Conservation (phyloP, 2,113 vertebrate genomes). For the Thymallus thymallus region DNA sequence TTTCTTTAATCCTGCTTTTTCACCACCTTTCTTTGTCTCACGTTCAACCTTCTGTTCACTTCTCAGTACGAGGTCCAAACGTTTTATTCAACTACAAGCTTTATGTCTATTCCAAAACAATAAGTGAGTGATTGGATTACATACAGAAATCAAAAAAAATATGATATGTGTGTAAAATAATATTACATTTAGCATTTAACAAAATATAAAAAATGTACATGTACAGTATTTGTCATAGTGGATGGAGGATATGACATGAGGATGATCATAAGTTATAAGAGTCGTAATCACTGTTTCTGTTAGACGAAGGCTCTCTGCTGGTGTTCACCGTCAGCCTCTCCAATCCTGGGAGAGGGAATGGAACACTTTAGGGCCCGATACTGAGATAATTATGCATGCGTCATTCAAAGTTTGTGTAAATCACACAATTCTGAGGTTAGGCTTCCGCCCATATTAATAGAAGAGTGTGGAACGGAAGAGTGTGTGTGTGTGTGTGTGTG, state of each 20-base stretch:
- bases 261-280: slow-evolving; percentile 45
- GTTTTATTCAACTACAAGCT: too few species aligned
- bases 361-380: not conserved
- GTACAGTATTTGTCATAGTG: not conserved
- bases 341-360: slow-evolving; percentile 55
- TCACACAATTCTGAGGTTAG: too few species aligned
- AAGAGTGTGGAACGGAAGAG: too few species aligned
- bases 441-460: too few species aligned
- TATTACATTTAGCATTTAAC: not conserved
- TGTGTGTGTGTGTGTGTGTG: too few species aligned
- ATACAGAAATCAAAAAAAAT: too few species aligned
- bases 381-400: not conserved
- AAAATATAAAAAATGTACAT: not conserved
- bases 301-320: slow-evolving; percentile 72
- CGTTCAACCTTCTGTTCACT: too few species aligned
- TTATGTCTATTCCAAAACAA: too few species aligned
- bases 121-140: not conserved
- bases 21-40: too few species aligned
- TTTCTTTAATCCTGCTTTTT: not conserved
- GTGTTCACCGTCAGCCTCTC: slow-evolving; percentile 60
- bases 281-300: slow-evolving; percentile 66
- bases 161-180: too few species aligned
- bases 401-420: not conserved
- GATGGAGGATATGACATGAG: slow-evolving; percentile 5
- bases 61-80: too few species aligned